Evolutionary conservation across 2,888 invertebrate species (phyloP).

Genomic region (Rhaphigaster nebulosa): DNA sequence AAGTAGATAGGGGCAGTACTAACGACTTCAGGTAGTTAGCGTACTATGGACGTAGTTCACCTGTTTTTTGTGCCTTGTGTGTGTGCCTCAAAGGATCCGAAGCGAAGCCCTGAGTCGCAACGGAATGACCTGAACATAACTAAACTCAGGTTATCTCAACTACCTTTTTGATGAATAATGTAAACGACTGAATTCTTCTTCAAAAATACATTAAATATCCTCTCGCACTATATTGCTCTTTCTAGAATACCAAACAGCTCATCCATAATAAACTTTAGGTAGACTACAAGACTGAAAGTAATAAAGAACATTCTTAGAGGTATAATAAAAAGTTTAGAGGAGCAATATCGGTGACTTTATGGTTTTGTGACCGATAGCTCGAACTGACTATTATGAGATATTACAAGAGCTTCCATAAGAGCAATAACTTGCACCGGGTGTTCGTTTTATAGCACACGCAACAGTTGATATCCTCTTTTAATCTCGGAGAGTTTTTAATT

Average conservation of each 20-base stretch:
- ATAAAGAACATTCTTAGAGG: background rate
- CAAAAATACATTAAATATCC: background rate
- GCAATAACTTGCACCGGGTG: background rate
- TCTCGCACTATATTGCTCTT: background rate
- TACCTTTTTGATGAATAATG: too few species aligned
- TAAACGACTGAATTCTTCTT: too few species aligned
- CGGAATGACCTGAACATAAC: too few species aligned
- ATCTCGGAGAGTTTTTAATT: background rate
- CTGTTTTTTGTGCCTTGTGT: too few species aligned
- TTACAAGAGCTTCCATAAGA: background rate
- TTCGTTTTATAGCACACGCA: background rate
- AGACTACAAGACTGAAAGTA: background rate
- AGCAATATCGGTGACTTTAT: constrained; percentile 39
- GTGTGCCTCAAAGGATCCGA: too few species aligned
- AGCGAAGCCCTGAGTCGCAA: too few species aligned
- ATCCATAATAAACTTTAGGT: background rate
- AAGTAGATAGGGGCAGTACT: too few species aligned
- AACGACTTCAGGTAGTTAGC: too few species aligned
- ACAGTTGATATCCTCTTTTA: constrained; percentile 9
- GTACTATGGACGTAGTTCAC: too few species aligned
- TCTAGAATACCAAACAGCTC: background rate
- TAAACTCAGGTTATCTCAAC: too few species aligned
- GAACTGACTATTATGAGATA: constrained; percentile 35
- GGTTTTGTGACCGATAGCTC: constrained; percentile 1
- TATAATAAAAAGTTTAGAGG: background rate